These are phyloP conservation scores for Bedellia somnulentella DNA, from an alignment of 2,888 invertebrate genomes.

Conservation along the genomic window DNA sequence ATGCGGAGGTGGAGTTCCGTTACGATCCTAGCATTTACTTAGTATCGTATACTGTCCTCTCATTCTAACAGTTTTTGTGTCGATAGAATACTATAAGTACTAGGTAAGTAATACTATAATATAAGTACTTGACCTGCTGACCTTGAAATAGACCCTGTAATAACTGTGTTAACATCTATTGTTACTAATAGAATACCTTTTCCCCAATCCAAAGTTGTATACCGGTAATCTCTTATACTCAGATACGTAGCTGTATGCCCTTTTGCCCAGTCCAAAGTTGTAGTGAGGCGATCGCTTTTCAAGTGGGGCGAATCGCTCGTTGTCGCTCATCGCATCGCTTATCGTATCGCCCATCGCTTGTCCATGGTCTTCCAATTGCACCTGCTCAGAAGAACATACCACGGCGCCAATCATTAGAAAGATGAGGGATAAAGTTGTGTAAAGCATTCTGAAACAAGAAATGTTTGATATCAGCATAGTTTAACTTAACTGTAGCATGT, in stretches of 20 bases:
- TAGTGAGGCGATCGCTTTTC: constrained; percentile 55
- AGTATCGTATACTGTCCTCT: too few relatives aligned
- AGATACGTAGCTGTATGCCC: constrained; percentile 64
- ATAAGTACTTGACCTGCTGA: too few relatives aligned
- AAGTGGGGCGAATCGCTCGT: constrained; percentile 14
- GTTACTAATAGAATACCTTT: too few relatives aligned
- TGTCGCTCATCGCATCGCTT: not conserved
- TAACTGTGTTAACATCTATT: too few relatives aligned
- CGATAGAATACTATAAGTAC: too few relatives aligned
- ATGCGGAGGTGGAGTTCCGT: too few relatives aligned
- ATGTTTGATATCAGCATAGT: too few relatives aligned
- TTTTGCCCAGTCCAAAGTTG: constrained; percentile 55
- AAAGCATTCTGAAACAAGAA: constrained; percentile 39
- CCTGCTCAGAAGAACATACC: constrained; percentile 33
- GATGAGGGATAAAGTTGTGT: constrained; percentile 25
- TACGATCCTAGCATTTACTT: too few relatives aligned
- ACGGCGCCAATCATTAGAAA: constrained; percentile 31
- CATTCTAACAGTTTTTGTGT: too few relatives aligned
- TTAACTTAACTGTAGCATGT: not conserved
- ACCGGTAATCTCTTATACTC: constrained; percentile 64
- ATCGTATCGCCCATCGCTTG: constrained; percentile 10
- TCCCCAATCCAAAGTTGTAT: constrained; percentile 64
- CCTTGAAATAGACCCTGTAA: too few relatives aligned
- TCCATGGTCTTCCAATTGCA: constrained; percentile 20
- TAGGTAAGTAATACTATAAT: too few relatives aligned